These are phyloP conservation scores for Patiria pectinifera DNA, from an alignment of 53 echinoderm and acorn worm genomes.

Conservation along the genomic window DNA sequence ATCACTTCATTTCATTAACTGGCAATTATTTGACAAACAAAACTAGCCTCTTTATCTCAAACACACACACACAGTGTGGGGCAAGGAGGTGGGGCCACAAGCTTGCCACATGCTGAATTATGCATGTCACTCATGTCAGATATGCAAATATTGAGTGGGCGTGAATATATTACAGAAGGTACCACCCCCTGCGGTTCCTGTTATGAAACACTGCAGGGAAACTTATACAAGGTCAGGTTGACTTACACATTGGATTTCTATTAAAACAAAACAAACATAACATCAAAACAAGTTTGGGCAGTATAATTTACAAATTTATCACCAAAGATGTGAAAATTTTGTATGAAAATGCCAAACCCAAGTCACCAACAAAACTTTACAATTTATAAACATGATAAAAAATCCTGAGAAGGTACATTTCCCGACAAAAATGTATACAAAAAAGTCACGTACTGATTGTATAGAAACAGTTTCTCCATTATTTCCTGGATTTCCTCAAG, in stretches of 20 bases:
- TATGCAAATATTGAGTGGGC: slow-evolving; percentile 48
- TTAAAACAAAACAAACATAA: not conserved
- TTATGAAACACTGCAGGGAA: not conserved
- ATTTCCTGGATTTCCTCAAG: no score
- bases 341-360: no score
- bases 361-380: not conserved
- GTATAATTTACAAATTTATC: not conserved
- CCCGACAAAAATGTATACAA: no score
- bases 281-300: not conserved
- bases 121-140: slow-evolving; percentile 18
- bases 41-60: not conserved
- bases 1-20: not conserved
- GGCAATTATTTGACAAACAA: not conserved
- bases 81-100: not conserved
- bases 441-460: no score
- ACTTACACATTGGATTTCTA: not conserved
- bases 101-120: slow-evolving; percentile 28
- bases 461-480: no score
- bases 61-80: not conserved
- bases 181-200: slow-evolving; percentile 10
- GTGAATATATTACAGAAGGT: slow-evolving; percentile 45
- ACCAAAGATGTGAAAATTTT: no score
- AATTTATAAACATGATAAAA: not conserved
- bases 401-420: no score
- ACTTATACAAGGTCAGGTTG: not conserved